Percentiles rank a stretch among this genome's conserved stretches.
These are phyloP conservation scores for Oryzias sinensis DNA, from an alignment of 2,797 vertebrate genomes.

Conservation along the genomic window DNA sequence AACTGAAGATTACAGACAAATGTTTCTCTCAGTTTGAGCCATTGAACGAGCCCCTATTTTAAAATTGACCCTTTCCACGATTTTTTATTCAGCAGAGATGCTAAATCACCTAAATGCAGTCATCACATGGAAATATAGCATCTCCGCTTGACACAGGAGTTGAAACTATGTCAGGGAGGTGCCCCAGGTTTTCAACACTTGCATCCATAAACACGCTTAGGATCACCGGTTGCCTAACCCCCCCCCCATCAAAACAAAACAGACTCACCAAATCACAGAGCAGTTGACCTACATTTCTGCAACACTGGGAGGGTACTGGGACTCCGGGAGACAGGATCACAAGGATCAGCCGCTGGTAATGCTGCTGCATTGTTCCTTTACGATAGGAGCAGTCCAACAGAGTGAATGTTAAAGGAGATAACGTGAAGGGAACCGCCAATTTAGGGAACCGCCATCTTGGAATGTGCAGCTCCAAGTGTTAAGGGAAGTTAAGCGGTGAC, in stretches of 20 bases:
- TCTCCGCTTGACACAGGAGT: no score
- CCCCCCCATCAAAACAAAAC: conserved; percentile 48
- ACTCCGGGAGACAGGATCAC: conserved; percentile 67
- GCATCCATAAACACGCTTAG: conserved; percentile 21
- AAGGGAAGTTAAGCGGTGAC: conserved; percentile 29
- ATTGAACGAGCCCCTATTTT: no score
- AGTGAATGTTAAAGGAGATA: conserved; percentile 68
- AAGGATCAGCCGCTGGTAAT: conserved; percentile 75
- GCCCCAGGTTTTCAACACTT: conserved; percentile 25
- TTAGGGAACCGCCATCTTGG: conserved; percentile 29
- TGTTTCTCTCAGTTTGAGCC: no score
- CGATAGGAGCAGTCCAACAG: conserved; percentile 57
- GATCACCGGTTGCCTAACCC: conserved; percentile 27
- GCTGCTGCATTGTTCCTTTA: conserved; percentile 67
- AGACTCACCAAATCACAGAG: conserved; percentile 41
- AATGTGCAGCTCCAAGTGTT: conserved; percentile 35
- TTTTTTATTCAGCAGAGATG: no score
- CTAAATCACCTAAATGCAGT: no score
- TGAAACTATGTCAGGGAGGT: conserved; percentile 16
- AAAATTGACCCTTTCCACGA: no score
- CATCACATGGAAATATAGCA: no score
- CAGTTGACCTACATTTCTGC: conserved; percentile 71
- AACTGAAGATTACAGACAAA: no score
- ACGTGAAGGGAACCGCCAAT: conserved; percentile 29
- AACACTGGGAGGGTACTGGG: conserved; percentile 50